Evolutionary conservation across 2,797 vertebrate genomes (phyloP).

Genomic region (Megalops cyprinoides): DNA sequence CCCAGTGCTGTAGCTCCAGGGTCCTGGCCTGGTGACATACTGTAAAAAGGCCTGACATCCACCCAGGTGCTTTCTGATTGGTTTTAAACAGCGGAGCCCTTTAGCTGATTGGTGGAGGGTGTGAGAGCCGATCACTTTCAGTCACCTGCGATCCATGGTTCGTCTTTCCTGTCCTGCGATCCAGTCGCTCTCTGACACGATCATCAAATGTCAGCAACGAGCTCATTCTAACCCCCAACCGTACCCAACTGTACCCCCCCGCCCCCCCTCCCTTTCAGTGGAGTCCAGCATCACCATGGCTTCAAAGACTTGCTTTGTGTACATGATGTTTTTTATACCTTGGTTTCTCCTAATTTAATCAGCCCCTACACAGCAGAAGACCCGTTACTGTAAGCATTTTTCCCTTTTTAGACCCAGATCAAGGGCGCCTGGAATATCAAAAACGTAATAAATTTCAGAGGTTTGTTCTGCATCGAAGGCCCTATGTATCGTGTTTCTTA

Average conservation of each 20-base stretch:
- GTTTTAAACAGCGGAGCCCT: no score
- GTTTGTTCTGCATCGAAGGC: slow-evolving; percentile 46
- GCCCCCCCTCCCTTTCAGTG: slow-evolving; percentile 10
- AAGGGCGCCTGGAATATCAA: slow-evolving; percentile 28
- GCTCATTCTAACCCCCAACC: no score
- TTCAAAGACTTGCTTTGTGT: slow-evolving; percentile 43
- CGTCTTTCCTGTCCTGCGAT: slow-evolving; percentile 7
- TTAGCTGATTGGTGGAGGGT: slow-evolving; percentile 37
- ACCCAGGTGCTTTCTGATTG: no score
- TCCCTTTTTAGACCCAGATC: slow-evolving; percentile 30
- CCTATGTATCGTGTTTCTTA: slow-evolving; percentile 49
- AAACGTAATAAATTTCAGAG: slow-evolving; percentile 44
- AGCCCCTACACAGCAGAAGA: slow-evolving; percentile 24
- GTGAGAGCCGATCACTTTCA: no score
- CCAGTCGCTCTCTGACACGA: neutral
- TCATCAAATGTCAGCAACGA: no score
- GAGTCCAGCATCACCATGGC: slow-evolving; percentile 12
- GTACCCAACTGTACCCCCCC: neutral
- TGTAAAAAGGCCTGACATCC: no score
- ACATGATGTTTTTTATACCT: slow-evolving; percentile 32
- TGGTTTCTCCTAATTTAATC: slow-evolving; percentile 25
- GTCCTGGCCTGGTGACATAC: no score
- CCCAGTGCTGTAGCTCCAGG: no score
- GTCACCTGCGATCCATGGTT: neutral
- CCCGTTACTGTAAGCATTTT: slow-evolving; percentile 34